Percentiles rank a stretch among this genome's conserved stretches.
These are phyloP conservation scores for Rhagophthalmus giganteus DNA, from an alignment of 2,888 invertebrate species.

Conservation along the genomic window DNA sequence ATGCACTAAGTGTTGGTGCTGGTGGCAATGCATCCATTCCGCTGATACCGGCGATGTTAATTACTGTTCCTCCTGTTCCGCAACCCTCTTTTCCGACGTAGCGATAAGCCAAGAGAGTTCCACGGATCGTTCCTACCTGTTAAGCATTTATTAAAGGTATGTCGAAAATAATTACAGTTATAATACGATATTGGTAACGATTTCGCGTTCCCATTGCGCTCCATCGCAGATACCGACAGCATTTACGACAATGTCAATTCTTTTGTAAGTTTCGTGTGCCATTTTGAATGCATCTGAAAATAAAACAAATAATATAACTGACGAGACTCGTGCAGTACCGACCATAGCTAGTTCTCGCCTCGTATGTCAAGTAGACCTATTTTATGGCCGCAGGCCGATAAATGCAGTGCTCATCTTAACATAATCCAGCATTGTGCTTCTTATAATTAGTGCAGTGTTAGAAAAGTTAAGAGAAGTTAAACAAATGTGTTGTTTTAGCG, in stretches of 20 bases:
- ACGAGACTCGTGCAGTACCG: too few relatives aligned
- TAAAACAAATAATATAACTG: background rate
- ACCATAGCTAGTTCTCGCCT: too few relatives aligned
- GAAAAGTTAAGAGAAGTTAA: too few relatives aligned
- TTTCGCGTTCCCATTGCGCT: constrained; percentile 47
- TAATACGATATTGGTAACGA: constrained; percentile 51
- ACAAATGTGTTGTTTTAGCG: too few relatives aligned
- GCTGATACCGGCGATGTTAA: constrained; percentile 59
- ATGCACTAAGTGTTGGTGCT: constrained; percentile 56
- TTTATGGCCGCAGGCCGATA: too few relatives aligned
- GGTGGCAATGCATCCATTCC: constrained; percentile 55
- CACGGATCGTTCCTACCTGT: constrained; percentile 52
- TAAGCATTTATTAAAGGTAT: constrained; percentile 29
- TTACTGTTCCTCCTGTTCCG: constrained; percentile 57
- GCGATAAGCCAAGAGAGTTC: constrained; percentile 51
- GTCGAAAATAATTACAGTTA: too few relatives aligned
- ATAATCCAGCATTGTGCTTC: too few relatives aligned
- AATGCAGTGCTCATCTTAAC: too few relatives aligned
- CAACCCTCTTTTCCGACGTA: constrained; percentile 53
- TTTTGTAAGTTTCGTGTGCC: constrained; percentile 32
- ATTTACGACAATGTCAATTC: constrained; percentile 45
- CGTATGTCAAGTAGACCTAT: too few relatives aligned
- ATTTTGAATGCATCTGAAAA: constrained; percentile 41
- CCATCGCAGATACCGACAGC: constrained; percentile 48
- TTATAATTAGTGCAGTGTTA: too few relatives aligned